These are phyloP conservation scores for Neoaliturus tenellus DNA, from an alignment of 2,888 invertebrate species.

Conservation along the genomic window DNA sequence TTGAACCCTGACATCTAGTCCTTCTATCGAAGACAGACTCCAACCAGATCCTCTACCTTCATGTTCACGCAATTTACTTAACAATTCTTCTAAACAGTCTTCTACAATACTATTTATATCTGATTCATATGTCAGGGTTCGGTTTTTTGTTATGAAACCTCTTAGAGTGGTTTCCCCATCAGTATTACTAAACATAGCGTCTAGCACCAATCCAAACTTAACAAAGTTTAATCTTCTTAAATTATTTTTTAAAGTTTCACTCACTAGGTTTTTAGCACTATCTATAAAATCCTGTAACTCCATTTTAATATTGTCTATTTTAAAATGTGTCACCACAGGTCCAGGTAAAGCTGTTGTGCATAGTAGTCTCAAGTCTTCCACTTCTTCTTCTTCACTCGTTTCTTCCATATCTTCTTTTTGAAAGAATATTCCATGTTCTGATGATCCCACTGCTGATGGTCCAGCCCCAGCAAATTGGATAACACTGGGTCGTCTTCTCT, in stretches of 20 bases:
- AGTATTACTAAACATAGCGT: conserved; percentile 8
- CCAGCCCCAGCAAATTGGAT: no score
- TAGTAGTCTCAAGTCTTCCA: no score
- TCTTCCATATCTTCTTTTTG: no score
- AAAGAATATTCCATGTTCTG: no score
- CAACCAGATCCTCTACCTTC: conserved; percentile 41
- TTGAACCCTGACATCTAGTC: conserved; percentile 62
- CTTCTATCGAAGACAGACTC: neutral
- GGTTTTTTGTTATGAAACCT: conserved; percentile 28
- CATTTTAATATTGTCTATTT: neutral
- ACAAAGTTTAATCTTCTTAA: conserved; percentile 12
- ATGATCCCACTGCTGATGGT: no score
- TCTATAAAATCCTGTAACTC: neutral
- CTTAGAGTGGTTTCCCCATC: conserved; percentile 1
- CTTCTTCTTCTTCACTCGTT: no score
- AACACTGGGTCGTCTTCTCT: no score
- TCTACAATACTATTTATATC: no score
- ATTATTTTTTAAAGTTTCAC: neutral
- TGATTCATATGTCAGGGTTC: neutral
- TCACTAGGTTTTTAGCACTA: neutral
- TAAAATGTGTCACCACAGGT: neutral
- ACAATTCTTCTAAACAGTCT: conserved; percentile 1
- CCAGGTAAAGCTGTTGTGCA: neutral
- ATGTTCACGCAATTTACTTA: conserved; percentile 4
- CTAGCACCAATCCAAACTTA: neutral